Evolutionary conservation across 2,797 vertebrate genomes (phyloP), one percentile per base, ranked within the genome.

Genomic region (Pangasius larnaudii): DNA sequence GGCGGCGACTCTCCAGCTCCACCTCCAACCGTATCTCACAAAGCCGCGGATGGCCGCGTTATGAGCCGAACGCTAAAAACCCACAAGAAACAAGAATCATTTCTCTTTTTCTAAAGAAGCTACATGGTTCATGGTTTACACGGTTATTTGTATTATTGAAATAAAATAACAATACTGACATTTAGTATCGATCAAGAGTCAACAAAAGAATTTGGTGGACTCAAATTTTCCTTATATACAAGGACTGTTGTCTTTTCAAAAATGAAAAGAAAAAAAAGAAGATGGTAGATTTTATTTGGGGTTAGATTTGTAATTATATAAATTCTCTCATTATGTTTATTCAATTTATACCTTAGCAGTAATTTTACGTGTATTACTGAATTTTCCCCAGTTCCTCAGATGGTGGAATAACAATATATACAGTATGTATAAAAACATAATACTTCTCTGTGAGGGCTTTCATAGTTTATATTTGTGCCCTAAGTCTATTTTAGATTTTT

Each of bases 11-110:
- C 98, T 97, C 98, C 98, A 99, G 92, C 98, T 95, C 98, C 98
- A 99, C 82, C 98, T 97, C 96, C 97, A 98, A 58, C 98, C 98
- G 0, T 98, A 99, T 10, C 97, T 96, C 87, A 99, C 84, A 85
- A 99, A 99, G 0, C 98, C 96, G 0, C 98, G 94, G 69, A 96
- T 94, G 0, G 97, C 98, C 19, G 97, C 98, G 0, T 96, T 96
- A 53, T 99, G 98, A 0, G 96, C 97, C 0, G 96, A 95, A 88
- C 97, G 97, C 98, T 99, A 69, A 56, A 81, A 59, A 36, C 87
- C 9, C 86, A 11, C 59, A 63, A 61, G 22, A 61, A 79, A 42
- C 33, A 59, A 24, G 11, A 42, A 80, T 13, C 3, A 11, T 56
- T 30, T 56, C 7, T 16, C 49, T 30, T n/a, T 53, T 78, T 53